Evolutionary conservation across 2,888 invertebrate genomes (phyloP).

Genomic region (Cetonia aurata): DNA sequence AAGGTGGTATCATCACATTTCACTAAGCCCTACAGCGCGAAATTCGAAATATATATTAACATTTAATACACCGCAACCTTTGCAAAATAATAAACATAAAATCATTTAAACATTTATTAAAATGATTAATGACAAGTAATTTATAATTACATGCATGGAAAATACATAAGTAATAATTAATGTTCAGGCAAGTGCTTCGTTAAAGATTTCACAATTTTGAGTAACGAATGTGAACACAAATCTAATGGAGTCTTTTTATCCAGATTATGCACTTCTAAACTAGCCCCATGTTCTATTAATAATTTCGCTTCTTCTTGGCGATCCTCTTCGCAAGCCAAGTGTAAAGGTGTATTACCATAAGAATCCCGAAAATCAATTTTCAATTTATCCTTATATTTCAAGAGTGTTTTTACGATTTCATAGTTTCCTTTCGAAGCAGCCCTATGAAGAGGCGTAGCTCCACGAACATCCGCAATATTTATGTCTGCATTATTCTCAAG

Average conservation of each 20-base stretch:
- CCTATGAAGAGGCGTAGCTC: slow-evolving; percentile 83
- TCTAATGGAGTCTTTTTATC: slow-evolving; percentile 78
- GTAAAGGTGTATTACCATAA: slow-evolving; percentile 84
- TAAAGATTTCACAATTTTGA: slow-evolving; percentile 38
- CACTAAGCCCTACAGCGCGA: no score
- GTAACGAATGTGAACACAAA: slow-evolving; percentile 63
- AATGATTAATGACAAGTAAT: no score
- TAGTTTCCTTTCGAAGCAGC: slow-evolving; percentile 83
- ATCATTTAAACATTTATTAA: no score
- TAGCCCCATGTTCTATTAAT: slow-evolving; percentile 76
- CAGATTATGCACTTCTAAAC: slow-evolving; percentile 72
- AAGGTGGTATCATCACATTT: no score
- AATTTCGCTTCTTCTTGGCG: slow-evolving; percentile 76
- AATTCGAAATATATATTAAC: no score
- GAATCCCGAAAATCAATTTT: slow-evolving; percentile 74
- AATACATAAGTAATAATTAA: background rate
- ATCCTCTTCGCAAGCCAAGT: slow-evolving; percentile 86
- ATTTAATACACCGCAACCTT: no score
- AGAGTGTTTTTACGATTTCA: slow-evolving; percentile 75
- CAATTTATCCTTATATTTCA: slow-evolving; percentile 69
- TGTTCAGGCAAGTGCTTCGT: background rate
- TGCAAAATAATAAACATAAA: no score
- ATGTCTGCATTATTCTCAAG: slow-evolving; percentile 77
- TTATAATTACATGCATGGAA: no score
- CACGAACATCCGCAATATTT: slow-evolving; percentile 76